Evolutionary conservation across 2,113 vertebrate species (phyloP).

Genomic region (Parus major): DNA sequence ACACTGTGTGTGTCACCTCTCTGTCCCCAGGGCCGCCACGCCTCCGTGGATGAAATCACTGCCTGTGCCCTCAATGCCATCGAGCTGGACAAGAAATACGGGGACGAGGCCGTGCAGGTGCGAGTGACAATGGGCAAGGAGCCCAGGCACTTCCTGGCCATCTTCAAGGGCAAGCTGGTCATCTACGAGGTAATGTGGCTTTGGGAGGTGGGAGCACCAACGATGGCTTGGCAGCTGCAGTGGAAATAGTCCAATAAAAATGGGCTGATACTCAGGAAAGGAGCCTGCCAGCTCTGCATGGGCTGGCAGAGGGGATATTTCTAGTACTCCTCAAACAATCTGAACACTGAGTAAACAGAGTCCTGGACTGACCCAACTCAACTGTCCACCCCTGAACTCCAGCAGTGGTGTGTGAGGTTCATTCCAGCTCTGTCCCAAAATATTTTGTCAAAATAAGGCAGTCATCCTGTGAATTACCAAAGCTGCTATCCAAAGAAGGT

Average conservation of each 20-base stretch:
- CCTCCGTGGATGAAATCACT: constrained; percentile 85
- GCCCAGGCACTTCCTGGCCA: constrained; percentile 87
- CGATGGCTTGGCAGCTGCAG: not conserved
- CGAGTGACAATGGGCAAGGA: constrained; percentile 92
- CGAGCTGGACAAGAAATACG: constrained; percentile 79
- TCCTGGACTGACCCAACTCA: not conserved
- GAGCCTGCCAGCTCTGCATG: not conserved
- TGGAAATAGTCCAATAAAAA: not conserved
- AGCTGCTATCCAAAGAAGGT: not conserved
- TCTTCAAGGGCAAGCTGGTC: constrained; percentile 87
- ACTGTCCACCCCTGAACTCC: not conserved
- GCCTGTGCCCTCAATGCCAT: constrained; percentile 87
- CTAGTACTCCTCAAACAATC: not conserved
- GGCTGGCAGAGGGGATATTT: not conserved
- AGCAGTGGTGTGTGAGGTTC: not conserved
- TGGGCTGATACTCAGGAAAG: not conserved
- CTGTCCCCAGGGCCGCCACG: constrained; percentile 81
- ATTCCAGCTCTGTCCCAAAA: not conserved
- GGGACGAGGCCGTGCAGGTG: constrained; percentile 86
- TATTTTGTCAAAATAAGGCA: not conserved
- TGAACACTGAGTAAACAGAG: not conserved
- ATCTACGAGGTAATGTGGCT: constrained; percentile 80
- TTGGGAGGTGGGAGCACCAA: not conserved
- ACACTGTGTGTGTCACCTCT: rapidly evolving
- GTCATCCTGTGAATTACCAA: not conserved